Conservation (phyloP, 2,113 vertebrate species). For the Tetraodon nigroviridis region DNA sequence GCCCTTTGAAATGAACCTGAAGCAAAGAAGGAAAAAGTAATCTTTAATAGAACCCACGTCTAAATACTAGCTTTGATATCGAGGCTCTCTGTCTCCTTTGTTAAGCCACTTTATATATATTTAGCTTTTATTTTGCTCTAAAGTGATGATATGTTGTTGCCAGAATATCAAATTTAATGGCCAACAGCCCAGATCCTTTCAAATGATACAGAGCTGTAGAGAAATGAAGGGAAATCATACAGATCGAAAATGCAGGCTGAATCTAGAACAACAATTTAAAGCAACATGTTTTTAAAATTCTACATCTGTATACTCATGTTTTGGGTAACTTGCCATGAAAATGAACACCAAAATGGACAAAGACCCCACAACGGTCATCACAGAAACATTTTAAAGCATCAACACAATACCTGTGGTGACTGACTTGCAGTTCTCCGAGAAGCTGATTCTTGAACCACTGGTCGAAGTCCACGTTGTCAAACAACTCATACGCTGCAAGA, state of each 20-base stretch:
- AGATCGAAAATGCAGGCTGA: no score
- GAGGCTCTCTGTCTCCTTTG: neutral
- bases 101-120: neutral
- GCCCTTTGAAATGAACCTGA: conserved; percentile 6
- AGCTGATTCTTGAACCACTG: conserved; percentile 98
- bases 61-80: neutral
- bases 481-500: conserved; percentile 92
- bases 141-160: neutral
- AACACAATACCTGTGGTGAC: conserved; percentile 83
- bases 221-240: neutral
- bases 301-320: no score
- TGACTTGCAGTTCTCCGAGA: conserved; percentile 89
- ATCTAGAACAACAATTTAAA: no score
- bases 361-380: neutral
- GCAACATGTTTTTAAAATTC: no score
- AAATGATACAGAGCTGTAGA: neutral
- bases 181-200: neutral
- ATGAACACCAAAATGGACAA: neutral
- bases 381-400: neutral
- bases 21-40: conserved; percentile 4
- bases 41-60: neutral
- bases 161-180: neutral
- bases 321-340: no score
- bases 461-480: conserved; percentile 98
- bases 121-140: neutral